Evolutionary conservation across 2,113 vertebrate species (phyloP), one percentile per base, ranked within the genome.

Genomic region (Xiphophorus hellerii): DNA sequence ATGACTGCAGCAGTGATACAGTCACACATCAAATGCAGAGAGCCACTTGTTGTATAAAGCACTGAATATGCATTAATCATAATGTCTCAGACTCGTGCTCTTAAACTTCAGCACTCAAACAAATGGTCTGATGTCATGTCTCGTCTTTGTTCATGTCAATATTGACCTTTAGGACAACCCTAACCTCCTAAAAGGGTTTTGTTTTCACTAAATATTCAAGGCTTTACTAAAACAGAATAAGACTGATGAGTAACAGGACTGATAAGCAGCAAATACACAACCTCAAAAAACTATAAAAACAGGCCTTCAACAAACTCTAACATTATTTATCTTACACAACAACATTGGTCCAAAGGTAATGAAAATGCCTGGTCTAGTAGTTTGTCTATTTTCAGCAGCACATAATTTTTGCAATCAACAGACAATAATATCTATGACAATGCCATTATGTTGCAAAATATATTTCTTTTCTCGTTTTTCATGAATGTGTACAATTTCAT

Each of bases 61-160:
- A 60, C 17, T 48, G 77, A 65, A 71, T 7, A 54, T 66, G 33
- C 65, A 76, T 74, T 76, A 74, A 81, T 82, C n/a, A 27, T 48
- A 63, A 60, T 42, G 17, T 51, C 48, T 69, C 42, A 66, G 71
- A 71, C 54, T 37, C 62, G 29, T 17, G 39, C 78, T 76, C 63
- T 51, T 30, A 25, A 20, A n/a, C 5, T 58, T n/a, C 51, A 58
- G 30, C 22, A 10, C 71, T 81, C 65, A 77, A 69, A 82, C 63
- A 69, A 51, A 42, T 29, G 4, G 20, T 8, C 62, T 67, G 68
- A 77, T 37, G 63, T 71, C 78, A 73, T 81, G 60, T 76, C 74
- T 67, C 15, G 12, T 48, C 37, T 78, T 81, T 69, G 68, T 79
- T 77, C 11, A 25, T 62, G 63, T 66, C 84, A 88, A 81, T 80